Percentiles rank a stretch among this genome's conserved stretches.
These are phyloP conservation scores for Rhamphomyia laevipes DNA, from an alignment of 2,888 invertebrate genomes.

Conservation along the genomic window DNA sequence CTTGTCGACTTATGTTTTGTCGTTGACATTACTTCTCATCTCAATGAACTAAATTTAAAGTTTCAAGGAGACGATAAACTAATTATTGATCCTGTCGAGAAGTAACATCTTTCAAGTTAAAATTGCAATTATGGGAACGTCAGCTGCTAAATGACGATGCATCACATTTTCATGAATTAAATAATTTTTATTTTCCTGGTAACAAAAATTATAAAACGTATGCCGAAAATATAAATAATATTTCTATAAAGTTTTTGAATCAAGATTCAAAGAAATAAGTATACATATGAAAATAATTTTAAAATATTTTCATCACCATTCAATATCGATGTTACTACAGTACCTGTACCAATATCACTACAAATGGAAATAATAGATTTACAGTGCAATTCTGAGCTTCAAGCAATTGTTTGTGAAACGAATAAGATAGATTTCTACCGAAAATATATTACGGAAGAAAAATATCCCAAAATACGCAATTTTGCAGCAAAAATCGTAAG, in stretches of 20 bases:
- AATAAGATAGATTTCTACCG: background rate
- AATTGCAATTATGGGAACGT: background rate
- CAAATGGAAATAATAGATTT: background rate
- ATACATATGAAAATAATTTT: background rate
- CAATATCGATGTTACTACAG: background rate
- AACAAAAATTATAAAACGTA: background rate
- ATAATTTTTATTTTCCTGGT: background rate
- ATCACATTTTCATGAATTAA: background rate
- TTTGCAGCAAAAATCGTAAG: background rate
- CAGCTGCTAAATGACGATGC: background rate
- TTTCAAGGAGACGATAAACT: no score
- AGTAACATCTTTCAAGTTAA: no score
- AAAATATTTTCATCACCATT: background rate
- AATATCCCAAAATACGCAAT: slow-evolving; percentile 3
- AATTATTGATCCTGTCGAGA: no score
- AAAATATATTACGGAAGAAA: background rate
- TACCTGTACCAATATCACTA: background rate
- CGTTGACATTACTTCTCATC: background rate
- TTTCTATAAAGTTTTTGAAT: background rate
- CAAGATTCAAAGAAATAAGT: background rate
- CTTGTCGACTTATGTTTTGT: background rate
- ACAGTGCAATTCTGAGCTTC: background rate
- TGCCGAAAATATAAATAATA: background rate
- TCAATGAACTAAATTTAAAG: no score
- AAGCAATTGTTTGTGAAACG: background rate